Base-by-base conservation (phyloP, 2,888 invertebrate genomes). In the Herminia tarsipennalis region DNA sequence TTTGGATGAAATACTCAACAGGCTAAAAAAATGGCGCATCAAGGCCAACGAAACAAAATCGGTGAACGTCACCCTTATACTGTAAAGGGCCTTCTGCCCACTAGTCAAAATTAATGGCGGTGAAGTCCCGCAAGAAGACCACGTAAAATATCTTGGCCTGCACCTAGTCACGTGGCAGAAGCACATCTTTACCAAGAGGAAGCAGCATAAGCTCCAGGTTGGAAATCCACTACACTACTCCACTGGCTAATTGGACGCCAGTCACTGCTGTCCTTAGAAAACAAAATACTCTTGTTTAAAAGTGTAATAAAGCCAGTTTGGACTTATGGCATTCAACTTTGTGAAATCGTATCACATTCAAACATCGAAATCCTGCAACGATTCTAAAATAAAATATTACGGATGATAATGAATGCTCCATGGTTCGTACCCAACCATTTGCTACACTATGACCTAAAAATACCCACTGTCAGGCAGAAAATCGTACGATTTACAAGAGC, bases 261-360 rank as follows among this genome's bases (percentile, higher is more conserved):
- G n/a, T 32, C 32, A 2, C 17, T 18, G 9, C 32, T 32, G 9
- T 32, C 32, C 1, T 3, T 30, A 8, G 16, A 16, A 3, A 30
- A 30, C 9, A 27, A 36, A 17, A 28, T 38, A 21, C 13, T 35
- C n/a, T n/a, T n/a, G n/a, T n/a, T n/a, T n/a, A n/a, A n/a, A n/a
- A n/a, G n/a, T n/a, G n/a, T n/a, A n/a, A n/a, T n/a, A n/a, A n/a
- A n/a, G n/a, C n/a, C n/a, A n/a, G n/a, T n/a, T n/a, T n/a, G n/a
- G n/a, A n/a, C n/a, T n/a, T n/a, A n/a, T n/a, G n/a, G n/a, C n/a
- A n/a, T n/a, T n/a, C n/a, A n/a, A n/a, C n/a, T n/a, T n/a, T n/a
- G n/a, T n/a, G n/a, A n/a, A n/a, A n/a, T n/a, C n/a, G n/a, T n/a
- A n/a, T n/a, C n/a, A n/a, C n/a, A n/a, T n/a, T n/a, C n/a, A n/a